phyloP scores from a whole-genome alignment of 2,797 vertebrate genomes.

The Xenopus petersii region DNA sequence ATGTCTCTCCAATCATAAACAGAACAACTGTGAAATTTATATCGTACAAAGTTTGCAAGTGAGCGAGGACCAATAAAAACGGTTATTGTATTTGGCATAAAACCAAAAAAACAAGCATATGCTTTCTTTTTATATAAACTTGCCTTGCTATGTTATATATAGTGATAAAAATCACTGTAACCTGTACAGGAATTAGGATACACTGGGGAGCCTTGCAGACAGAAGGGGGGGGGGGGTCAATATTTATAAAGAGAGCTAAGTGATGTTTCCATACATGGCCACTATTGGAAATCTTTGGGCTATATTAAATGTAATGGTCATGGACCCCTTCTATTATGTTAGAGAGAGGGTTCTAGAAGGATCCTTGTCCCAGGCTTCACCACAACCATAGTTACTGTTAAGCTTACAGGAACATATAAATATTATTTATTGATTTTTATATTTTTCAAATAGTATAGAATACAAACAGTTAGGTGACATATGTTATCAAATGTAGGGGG shows the following conservation, averaged over 20 bases:
- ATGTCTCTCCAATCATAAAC: constrained; percentile 36
- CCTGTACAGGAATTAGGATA: background rate
- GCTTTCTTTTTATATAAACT: constrained; percentile 9
- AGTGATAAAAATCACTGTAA: constrained; percentile 40
- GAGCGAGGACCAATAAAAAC: constrained; percentile 28
- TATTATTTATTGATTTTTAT: too few species aligned
- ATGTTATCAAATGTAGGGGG: too few species aligned
- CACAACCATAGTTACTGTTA: too few species aligned
- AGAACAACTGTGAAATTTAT: constrained; percentile 29
- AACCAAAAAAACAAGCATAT: constrained; percentile 29
- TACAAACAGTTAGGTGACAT: too few species aligned
- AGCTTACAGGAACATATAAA: too few species aligned
- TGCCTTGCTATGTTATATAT: constrained; percentile 12
- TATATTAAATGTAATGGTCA: too few species aligned
- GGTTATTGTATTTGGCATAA: constrained; percentile 41
- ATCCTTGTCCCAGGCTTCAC: too few species aligned
- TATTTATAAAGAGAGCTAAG: constrained; percentile 26
- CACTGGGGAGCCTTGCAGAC: background rate
- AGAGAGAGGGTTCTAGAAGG: too few species aligned
- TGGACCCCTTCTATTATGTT: too few species aligned
- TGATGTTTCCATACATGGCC: too few species aligned
- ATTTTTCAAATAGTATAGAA: too few species aligned
- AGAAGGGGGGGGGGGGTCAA: constrained; percentile 10
- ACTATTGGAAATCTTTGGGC: too few species aligned
- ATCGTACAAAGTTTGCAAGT: constrained; percentile 29